Conservation (phyloP, 2,888 invertebrate species). For the Epirrhoe alternata region DNA sequence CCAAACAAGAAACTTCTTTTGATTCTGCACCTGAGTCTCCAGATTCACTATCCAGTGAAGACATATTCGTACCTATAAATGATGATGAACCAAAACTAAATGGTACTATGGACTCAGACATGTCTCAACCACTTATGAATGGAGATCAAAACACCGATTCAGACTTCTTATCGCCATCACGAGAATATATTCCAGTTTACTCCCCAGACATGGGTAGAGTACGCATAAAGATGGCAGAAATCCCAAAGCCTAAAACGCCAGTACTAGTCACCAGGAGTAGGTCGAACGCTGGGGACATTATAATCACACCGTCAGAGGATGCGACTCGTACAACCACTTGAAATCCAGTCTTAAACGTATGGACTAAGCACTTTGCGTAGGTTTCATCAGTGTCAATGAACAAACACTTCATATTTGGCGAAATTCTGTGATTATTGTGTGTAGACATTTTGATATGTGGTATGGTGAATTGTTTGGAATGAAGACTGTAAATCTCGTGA, state of each 20-base stretch:
- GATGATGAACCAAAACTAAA: constrained; percentile 79
- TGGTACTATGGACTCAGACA: constrained; percentile 77
- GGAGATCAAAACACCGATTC: constrained; percentile 73
- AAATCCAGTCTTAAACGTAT: constrained; percentile 56
- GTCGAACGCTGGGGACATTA: constrained; percentile 91
- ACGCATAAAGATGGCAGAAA: constrained; percentile 91
- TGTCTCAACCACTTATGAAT: constrained; percentile 80
- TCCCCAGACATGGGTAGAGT: constrained; percentile 91
- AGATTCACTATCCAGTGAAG: constrained; percentile 78
- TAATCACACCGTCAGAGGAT: constrained; percentile 87
- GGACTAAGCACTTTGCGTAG: constrained; percentile 66
- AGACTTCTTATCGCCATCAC: constrained; percentile 76
- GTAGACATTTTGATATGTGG: constrained; percentile 60
- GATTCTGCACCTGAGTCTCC: constrained; percentile 73
- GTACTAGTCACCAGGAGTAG: constrained; percentile 91
- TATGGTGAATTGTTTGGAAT: constrained; percentile 59
- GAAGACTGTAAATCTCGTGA: constrained; percentile 61
- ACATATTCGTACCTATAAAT: constrained; percentile 78
- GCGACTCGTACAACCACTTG: constrained; percentile 76
- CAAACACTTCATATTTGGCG: constrained; percentile 82
- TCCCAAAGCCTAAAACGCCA: constrained; percentile 92
- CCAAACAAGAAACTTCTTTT: constrained; percentile 71
- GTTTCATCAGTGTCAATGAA: constrained; percentile 64
- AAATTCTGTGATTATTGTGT: constrained; percentile 80
- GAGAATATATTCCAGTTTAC: constrained; percentile 82